Base-by-base conservation (phyloP, 2,888 invertebrate genomes). In the Macrophya alboannulata region DNA sequence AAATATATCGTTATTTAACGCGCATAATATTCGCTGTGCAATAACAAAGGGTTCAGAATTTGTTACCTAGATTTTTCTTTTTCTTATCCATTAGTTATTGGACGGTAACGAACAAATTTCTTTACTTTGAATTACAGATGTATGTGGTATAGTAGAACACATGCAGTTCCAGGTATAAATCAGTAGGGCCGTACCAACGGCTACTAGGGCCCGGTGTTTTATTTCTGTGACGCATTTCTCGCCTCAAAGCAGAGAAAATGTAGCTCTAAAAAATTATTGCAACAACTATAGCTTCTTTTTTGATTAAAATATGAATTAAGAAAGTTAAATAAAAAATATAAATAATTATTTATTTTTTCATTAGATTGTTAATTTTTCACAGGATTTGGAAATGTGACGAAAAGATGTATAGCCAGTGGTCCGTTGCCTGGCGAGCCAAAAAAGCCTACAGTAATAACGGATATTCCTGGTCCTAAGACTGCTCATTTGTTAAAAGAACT, bases 401-500 rank as follows among this genome's bases (percentile, higher is more conserved):
- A 65, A 37, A 83, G 83, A 83, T 83, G 83, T 48, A 43, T 83
- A 48, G 40, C 48, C 31, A 68, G 31, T 43, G 83, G 83, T 45
- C 83, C 90, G 45, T 62, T 89, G 55, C 84, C 88, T 25, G 86
- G 86, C 10, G 93, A 93, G 87, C 93, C 93, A 31, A 88, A 88
- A 76, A 88, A 87, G 25, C 93, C 93, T 4, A 74, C 88, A 1
- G 88, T 93, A 4, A 83, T 86, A 55, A 92, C 92, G n/a, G 91
- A 92, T 86, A 89, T 93, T 84, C 93, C 93, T 4, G 93, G 93
- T 1, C 93, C 93, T 0, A 89, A 88, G 68, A 91, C 92, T 4
- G 90, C 91, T 65, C 88, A 88, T 82, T 88, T 93, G 37, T 86
- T 90, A 3, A 89, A 92, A 25, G 92, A 93, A 86, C 89, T 93